A percentile compares a stretch with the other conserved stretches of the same genome.
phyloP scores from a whole-genome alignment of 2,888 invertebrate species.

The Cetonia aurata region DNA sequence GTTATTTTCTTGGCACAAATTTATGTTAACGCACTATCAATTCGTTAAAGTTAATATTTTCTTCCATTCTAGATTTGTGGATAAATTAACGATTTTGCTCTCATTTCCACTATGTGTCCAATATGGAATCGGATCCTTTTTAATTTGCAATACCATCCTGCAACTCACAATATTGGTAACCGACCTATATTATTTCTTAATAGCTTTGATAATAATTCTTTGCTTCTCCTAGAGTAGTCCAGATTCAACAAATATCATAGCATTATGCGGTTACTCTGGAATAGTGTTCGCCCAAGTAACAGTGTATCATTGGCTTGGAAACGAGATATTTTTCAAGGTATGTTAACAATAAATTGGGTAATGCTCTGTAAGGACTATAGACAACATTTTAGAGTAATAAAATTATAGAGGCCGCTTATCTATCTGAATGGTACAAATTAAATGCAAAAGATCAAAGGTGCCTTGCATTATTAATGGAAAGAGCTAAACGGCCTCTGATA shows the following conservation, averaged over 20 bases:
- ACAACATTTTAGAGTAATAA: slow-evolving; percentile 29
- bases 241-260: neutral
- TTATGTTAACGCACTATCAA: too few species aligned
- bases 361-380: too few species aligned
- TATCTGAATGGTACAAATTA: slow-evolving; percentile 27
- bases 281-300: slow-evolving; percentile 16
- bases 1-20: too few species aligned
- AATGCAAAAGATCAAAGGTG: slow-evolving; percentile 1
- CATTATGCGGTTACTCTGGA: neutral
- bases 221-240: neutral
- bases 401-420: slow-evolving; percentile 32
- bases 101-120: slow-evolving; percentile 13
- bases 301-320: slow-evolving; percentile 34
- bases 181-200: neutral
- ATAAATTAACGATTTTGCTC: slow-evolving; percentile 7
- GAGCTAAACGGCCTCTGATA: slow-evolving; percentile 14
- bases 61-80: neutral
- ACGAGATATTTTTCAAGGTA: slow-evolving; percentile 38
- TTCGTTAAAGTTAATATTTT: neutral
- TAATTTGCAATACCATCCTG: slow-evolving; percentile 8
- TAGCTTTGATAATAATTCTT: neutral
- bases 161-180: slow-evolving; percentile 4
- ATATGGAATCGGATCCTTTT: slow-evolving; percentile 7
- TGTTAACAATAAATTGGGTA: too few species aligned
- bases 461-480: slow-evolving; percentile 22